Percentiles rank a stretch among this genome's conserved stretches.
These are phyloP conservation scores for Netelia virgata DNA, from an alignment of 2,888 invertebrate species.

Conservation along the genomic window DNA sequence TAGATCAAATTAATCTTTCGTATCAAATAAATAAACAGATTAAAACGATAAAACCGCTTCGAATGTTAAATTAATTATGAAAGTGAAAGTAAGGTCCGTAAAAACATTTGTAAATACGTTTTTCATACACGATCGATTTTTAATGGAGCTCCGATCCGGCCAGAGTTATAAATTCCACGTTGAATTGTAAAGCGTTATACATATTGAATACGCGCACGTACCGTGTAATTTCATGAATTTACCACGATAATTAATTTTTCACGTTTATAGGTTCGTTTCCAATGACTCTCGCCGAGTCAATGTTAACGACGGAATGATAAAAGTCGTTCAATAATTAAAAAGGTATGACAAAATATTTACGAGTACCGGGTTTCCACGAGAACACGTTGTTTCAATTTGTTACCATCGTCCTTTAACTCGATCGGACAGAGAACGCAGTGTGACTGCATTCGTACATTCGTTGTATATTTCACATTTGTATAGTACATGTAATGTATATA, in stretches of 20 bases:
- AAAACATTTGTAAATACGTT: too few species aligned
- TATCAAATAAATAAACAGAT: background rate
- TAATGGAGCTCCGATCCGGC: background rate
- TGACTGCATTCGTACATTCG: background rate
- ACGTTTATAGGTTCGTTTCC: background rate
- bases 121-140: background rate
- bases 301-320: too few species aligned
- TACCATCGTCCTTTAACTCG: background rate
- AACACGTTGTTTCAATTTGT: background rate
- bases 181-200: background rate
- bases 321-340: too few species aligned
- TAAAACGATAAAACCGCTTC: background rate
- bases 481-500: conserved; percentile 4
- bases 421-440: background rate
- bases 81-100: background rate
- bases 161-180: background rate
- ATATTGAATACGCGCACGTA: background rate
- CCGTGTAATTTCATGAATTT: background rate
- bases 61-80: background rate
- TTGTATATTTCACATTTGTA: background rate
- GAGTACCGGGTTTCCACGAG: background rate
- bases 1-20: background rate
- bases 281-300: too few species aligned
- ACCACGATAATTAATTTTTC: background rate
- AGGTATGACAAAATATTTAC: background rate